These are phyloP conservation scores for Clitarchus hookeri DNA, from an alignment of 2,888 invertebrate genomes.

Conservation along the genomic window DNA sequence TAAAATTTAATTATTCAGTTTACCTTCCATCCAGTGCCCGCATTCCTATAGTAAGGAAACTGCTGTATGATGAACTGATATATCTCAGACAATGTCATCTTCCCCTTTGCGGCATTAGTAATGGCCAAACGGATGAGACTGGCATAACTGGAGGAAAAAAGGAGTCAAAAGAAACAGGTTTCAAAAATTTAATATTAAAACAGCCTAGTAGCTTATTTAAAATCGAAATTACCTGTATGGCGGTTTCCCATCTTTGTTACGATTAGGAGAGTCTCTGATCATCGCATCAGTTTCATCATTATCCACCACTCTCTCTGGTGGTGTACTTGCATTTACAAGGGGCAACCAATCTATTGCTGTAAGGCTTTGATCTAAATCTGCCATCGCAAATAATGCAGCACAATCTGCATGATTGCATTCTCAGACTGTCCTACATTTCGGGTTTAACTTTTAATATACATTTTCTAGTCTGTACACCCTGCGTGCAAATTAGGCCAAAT, in stretches of 20 bases:
- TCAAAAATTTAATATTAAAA: background rate
- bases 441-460: background rate
- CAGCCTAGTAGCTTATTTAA: background rate
- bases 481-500: background rate
- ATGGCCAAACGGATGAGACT: constrained; percentile 72
- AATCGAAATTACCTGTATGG: constrained; percentile 59
- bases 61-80: constrained; percentile 74
- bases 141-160: constrained; percentile 63
- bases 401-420: background rate
- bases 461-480: background rate
- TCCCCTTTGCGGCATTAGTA: constrained; percentile 67
- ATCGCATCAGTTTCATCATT: constrained; percentile 37
- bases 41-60: constrained; percentile 72
- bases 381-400: constrained; percentile 39
- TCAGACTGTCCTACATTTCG: background rate
- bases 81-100: constrained; percentile 75
- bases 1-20: constrained; percentile 44
- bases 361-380: constrained; percentile 55
- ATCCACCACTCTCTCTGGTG: constrained; percentile 39
- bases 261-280: constrained; percentile 42
- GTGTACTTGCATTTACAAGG: constrained; percentile 52
- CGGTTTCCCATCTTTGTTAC: constrained; percentile 60
- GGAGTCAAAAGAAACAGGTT: background rate
- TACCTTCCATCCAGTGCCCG: constrained; percentile 75
- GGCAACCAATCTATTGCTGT: constrained; percentile 60